Conservation (phyloP, 2,888 invertebrate genomes). For the Formica aserva region DNA sequence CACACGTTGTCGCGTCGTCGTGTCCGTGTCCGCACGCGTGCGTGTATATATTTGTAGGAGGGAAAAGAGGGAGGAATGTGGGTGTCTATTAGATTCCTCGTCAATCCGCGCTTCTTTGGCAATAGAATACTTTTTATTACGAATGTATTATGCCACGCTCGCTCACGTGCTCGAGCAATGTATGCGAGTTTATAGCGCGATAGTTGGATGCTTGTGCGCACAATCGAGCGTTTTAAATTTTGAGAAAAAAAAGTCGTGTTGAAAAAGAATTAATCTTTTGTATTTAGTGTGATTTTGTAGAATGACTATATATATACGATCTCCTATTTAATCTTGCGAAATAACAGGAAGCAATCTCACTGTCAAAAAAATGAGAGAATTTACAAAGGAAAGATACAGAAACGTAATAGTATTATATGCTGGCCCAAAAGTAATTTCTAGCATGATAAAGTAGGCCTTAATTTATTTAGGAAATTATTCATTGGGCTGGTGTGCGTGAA, state of each 20-base stretch:
- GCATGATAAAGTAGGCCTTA: neutral
- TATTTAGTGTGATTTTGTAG: neutral
- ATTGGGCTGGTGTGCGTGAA: neutral
- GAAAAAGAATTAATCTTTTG: constrained; percentile 9
- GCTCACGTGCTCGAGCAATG: neutral
- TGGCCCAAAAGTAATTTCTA: neutral
- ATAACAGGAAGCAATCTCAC: neutral
- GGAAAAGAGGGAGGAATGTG: constrained; percentile 21
- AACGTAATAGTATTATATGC: neutral
- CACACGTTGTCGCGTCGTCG: neutral
- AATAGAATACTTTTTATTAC: neutral
- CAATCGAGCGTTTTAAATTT: constrained; percentile 13
- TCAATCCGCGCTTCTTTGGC: neutral
- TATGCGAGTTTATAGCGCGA: neutral
- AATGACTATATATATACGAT: neutral
- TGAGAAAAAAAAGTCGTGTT: neutral
- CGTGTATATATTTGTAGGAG: constrained; percentile 3
- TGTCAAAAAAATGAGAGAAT: neutral
- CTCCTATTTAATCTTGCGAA: neutral
- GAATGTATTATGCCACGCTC: neutral
- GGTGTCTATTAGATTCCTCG: neutral
- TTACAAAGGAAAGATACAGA: neutral
- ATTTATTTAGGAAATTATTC: neutral
- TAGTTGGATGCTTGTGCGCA: constrained; percentile 8
- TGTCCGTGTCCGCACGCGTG: neutral